These are phyloP conservation scores for Protomyctophum bolini DNA, from an alignment of 2,113 vertebrate genomes.

Conservation along the genomic window DNA sequence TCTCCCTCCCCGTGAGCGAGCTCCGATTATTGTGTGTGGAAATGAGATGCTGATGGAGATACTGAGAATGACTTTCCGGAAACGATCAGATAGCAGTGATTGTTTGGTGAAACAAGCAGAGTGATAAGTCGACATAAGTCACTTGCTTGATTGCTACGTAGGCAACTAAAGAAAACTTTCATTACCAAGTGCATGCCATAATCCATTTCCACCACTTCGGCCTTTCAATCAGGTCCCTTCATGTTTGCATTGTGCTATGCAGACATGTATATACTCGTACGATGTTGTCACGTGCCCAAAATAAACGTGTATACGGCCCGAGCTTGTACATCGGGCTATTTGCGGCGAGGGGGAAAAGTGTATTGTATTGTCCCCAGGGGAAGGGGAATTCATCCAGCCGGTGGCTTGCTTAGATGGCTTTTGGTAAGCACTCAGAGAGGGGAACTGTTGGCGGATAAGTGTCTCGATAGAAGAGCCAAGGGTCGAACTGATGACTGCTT, in stretches of 20 bases:
- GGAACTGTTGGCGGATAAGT: no score
- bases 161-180: not conserved
- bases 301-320: no score
- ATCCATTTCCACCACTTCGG: not conserved
- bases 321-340: no score
- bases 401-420: no score
- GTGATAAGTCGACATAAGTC: not conserved
- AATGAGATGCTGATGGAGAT: conserved; percentile 49
- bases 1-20: conserved; percentile 37
- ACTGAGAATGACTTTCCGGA: conserved; percentile 22
- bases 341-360: no score
- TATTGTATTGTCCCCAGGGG: no score
- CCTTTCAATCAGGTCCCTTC: not conserved
- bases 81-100: not conserved
- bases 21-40: conserved; percentile 40
- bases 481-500: no score
- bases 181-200: not conserved
- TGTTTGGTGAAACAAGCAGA: not conserved
- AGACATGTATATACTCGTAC: not conserved
- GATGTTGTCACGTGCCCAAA: no score
- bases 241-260: not conserved
- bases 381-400: no score
- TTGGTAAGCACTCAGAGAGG: no score
- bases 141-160: conserved; percentile 7
- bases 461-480: no score